A percentile compares a stretch with the other conserved stretches of the same genome.
Evolutionary conservation across 2,113 vertebrate species (phyloP).

Genomic region (Aplodontia rufa): DNA sequence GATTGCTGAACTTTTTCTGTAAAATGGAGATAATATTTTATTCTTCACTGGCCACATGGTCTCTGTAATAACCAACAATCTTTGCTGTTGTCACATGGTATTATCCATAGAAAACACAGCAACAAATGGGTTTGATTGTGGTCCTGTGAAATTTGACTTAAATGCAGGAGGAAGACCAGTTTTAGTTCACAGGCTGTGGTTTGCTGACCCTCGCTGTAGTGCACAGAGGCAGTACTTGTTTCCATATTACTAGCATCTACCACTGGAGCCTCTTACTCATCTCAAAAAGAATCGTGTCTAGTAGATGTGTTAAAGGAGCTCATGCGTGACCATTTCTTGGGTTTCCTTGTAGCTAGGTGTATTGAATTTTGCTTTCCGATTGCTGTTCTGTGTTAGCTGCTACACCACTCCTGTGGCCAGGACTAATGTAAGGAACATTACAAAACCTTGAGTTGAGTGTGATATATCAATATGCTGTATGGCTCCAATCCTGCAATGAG

Average conservation of each 20-base stretch:
- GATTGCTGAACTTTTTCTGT: not conserved
- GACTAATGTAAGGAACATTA: not conserved
- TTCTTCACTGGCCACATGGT: not conserved
- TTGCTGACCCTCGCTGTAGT: not conserved
- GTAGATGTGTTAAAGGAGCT: not conserved
- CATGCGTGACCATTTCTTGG: not conserved
- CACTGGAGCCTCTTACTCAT: not conserved
- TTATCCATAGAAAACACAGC: not conserved
- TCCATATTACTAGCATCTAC: not conserved
- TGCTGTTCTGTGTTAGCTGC: not conserved
- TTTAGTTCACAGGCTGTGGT: not conserved
- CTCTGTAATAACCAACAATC: not conserved
- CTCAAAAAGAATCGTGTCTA: not conserved
- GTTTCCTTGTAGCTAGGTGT: not conserved
- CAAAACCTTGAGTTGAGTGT: not conserved
- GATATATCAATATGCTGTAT: not conserved
- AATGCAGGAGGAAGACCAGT: not conserved
- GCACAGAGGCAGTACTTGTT: not conserved
- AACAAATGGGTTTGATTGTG: not conserved
- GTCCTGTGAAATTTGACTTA: not conserved
- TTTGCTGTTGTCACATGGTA: not conserved
- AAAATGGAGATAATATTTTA: not conserved
- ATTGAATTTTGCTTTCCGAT: not conserved
- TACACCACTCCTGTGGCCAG: not conserved
- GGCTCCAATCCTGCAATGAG: not conserved